Conservation (phyloP, 2,888 invertebrate genomes). For the Drosophila kambysellisi region DNA sequence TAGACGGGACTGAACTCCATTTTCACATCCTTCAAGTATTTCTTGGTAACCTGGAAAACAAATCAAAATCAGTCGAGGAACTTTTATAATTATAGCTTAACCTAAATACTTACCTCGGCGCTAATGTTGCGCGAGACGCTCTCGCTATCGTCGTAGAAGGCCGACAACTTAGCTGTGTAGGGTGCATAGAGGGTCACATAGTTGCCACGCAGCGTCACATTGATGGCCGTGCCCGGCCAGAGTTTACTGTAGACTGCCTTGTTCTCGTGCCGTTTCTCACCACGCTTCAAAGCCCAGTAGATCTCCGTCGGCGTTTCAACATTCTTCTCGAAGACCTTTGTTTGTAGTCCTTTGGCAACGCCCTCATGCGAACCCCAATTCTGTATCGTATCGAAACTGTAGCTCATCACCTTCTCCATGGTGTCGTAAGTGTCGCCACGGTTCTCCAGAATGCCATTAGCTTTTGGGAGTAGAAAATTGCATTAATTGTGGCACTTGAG, state of each 20-base stretch:
- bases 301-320: conserved; percentile 86
- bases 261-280: conserved; percentile 86
- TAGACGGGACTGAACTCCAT: conserved; percentile 92
- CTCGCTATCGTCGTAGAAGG: conserved; percentile 85
- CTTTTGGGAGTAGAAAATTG: conserved; percentile 48
- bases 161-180: conserved; percentile 90
- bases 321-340: conserved; percentile 82
- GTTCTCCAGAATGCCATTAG: conserved; percentile 85
- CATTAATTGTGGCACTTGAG: not conserved
- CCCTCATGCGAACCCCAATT: conserved; percentile 93
- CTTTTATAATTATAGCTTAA: not conserved
- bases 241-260: conserved; percentile 88
- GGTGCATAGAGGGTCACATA: conserved; percentile 91
- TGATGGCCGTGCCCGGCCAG: conserved; percentile 92
- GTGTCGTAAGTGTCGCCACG: conserved; percentile 87
- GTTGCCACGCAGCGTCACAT: conserved; percentile 91
- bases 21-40: conserved; percentile 89
- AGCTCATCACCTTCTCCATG: conserved; percentile 91
- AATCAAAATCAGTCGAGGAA: not conserved
- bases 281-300: conserved; percentile 89
- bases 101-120: conserved; percentile 73
- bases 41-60: conserved; percentile 86
- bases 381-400: conserved; percentile 89
- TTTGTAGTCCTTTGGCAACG: conserved; percentile 83
- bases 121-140: conserved; percentile 83